Evolutionary conservation across 1,140 invertebrate species (phyloP).

Genomic region (Solen grandis): DNA sequence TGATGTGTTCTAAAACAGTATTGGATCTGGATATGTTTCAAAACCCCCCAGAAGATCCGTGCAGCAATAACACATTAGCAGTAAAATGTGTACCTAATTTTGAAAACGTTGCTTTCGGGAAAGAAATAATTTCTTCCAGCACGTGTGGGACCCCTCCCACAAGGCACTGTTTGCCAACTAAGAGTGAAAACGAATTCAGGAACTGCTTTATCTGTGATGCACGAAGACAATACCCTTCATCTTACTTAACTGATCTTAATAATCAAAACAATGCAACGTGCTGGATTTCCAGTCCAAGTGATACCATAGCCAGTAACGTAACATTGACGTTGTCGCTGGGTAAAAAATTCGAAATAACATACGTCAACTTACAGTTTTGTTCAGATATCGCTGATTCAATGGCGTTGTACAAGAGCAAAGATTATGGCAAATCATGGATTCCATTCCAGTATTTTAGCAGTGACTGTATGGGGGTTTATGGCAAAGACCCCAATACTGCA

Average conservation of each 20-base stretch:
- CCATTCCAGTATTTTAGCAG: slow-evolving; percentile 80
- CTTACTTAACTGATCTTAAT: slow-evolving; percentile 95
- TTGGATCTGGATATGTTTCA: too few species aligned
- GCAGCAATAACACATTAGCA: slow-evolving; percentile 88
- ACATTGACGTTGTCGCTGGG: slow-evolving; percentile 80
- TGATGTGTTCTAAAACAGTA: too few species aligned
- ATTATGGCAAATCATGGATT: slow-evolving; percentile 78
- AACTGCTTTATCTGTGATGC: slow-evolving; percentile 93
- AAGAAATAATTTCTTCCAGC: slow-evolving; percentile 91
- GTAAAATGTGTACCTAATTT: slow-evolving; percentile 89
- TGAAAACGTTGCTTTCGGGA: slow-evolving; percentile 97
- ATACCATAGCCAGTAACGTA: slow-evolving; percentile 71
- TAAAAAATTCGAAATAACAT: slow-evolving; percentile 98
- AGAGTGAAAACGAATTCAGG: slow-evolving; percentile 79
- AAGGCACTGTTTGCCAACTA: slow-evolving; percentile 67
- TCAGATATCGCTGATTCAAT: slow-evolving; percentile 95
- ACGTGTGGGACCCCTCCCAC: slow-evolving; percentile 88
- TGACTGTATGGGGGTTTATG: slow-evolving; percentile 75
- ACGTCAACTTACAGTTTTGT: slow-evolving; percentile 97
- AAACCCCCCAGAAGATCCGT: slow-evolving; percentile 88
- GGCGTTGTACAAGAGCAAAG: slow-evolving; percentile 93
- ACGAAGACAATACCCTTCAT: slow-evolving; percentile 88
- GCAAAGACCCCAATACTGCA: slow-evolving; percentile 61
- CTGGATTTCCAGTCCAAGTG: slow-evolving; percentile 88
- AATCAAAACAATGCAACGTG: slow-evolving; percentile 98